Base-by-base conservation (phyloP, 30 jellyfish, hydroid and myxozoan species). In the Pelagia noctiluca region DNA sequence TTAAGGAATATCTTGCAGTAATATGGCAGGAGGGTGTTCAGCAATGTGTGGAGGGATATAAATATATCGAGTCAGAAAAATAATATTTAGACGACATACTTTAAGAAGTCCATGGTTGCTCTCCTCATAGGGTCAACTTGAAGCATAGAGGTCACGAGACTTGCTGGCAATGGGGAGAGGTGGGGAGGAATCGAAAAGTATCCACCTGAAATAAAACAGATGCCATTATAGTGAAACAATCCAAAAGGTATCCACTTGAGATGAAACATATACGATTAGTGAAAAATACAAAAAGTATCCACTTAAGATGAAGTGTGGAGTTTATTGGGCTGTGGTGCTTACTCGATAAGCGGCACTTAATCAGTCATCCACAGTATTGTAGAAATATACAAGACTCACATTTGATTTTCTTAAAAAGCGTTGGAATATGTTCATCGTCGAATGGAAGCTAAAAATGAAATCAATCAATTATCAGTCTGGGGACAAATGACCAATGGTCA, bases 381-480 rank as follows among this genome's bases (percentile, higher is more conserved):
- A 57, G 10, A 22, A 16, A 54, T 30, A 30, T 3, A 64, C 8
- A 23, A 8, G 21, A 75, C 97, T 82, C 65, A 95, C 99, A 95
- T 75, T 91, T 95, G 37, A 95, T 95, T 62, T 95, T 95, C 61
- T 95, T 95, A 67, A 95, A 95, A 54, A 95, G 89, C 13, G 98
- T 95, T 35, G 99, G 99, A 61, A 95, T 95, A 64, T 95, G 99
- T 36, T 89, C 98, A 86, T 95, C 99, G 63, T 95, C 99, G 76
- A 95, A 95, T 21, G 99, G 99, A 25, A 95, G 75, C 99, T 95
- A 66, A 12, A 70, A 54, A 63, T 28, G 54, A 84, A 76, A n/a
- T n/a, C n/a, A n/a, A n/a, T n/a, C n/a, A n/a, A n/a, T n/a, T n/a
- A n/a, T n/a, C n/a, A n/a, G n/a, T n/a, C n/a, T n/a, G n/a, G n/a